Conservation (phyloP, 2,888 invertebrate species). For the Plagodis pulveraria region DNA sequence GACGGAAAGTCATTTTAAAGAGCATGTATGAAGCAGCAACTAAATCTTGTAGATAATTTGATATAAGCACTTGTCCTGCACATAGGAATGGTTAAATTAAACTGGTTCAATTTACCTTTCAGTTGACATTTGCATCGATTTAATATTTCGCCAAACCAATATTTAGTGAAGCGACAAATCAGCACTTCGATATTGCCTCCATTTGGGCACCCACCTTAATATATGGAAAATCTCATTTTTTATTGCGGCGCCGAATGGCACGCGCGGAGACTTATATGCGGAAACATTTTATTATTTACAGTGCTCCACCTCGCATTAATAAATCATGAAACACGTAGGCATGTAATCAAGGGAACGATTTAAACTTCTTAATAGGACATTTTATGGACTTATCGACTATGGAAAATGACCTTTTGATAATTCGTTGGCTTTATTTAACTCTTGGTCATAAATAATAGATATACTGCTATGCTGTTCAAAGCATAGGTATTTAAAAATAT, state of each 20-base stretch:
- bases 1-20: too few species aligned
- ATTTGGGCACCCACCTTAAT: slow-evolving; percentile 77
- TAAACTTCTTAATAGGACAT: slow-evolving; percentile 61
- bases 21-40: too few species aligned
- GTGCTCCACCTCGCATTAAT: slow-evolving; percentile 39
- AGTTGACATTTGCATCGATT: slow-evolving; percentile 61
- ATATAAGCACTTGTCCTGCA: too few species aligned
- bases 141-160: slow-evolving; percentile 80
- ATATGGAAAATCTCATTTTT: slow-evolving; percentile 78
- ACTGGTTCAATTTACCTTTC: slow-evolving; percentile 56
- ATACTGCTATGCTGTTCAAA: not conserved
- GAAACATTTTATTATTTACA: slow-evolving; percentile 54
- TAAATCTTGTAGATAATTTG: too few species aligned
- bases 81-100: slow-evolving; percentile 49
- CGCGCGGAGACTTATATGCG: slow-evolving; percentile 29
- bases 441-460: not conserved
- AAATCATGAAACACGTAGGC: slow-evolving; percentile 45
- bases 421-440: slow-evolving; percentile 9
- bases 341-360: slow-evolving; percentile 59
- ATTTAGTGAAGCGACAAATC: slow-evolving; percentile 81
- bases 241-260: slow-evolving; percentile 54
- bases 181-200: slow-evolving; percentile 83
- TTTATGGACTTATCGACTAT: slow-evolving; percentile 55
- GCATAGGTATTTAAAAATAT: too few species aligned
- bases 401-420: slow-evolving; percentile 46